phyloP scores from a whole-genome alignment of 2,113 vertebrate species.

The Maccullochella peelii region DNA sequence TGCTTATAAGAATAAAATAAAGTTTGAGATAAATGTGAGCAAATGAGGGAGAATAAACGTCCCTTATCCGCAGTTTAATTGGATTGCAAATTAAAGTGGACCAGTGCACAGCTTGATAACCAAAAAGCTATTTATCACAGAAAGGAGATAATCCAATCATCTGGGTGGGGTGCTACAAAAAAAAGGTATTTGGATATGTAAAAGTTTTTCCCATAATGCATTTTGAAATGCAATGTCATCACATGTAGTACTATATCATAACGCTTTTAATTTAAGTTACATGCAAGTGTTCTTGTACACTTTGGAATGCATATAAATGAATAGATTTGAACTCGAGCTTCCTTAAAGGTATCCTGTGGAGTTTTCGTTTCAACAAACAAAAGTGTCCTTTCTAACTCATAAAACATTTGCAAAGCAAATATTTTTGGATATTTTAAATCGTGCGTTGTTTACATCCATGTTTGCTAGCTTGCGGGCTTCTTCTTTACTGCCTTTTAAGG shows the following conservation, averaged over 20 bases:
- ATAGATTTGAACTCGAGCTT: background rate
- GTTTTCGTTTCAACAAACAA: slow-evolving; percentile 6
- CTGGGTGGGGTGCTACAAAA: background rate
- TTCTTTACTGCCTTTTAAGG: background rate
- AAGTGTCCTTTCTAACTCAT: background rate
- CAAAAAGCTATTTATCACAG: background rate
- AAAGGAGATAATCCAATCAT: background rate
- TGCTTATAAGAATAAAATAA: slow-evolving; percentile 25
- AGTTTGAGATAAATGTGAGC: background rate
- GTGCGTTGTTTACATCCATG: background rate
- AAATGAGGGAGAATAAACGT: background rate
- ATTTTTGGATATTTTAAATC: background rate
- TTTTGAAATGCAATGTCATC: background rate
- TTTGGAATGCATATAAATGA: too few species aligned
- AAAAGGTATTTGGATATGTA: background rate
- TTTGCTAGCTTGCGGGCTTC: background rate
- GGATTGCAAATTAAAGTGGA: slow-evolving; percentile 16
- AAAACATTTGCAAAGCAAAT: background rate
- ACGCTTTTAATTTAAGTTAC: background rate
- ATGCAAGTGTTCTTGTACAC: background rate
- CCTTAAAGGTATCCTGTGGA: slow-evolving; percentile 25
- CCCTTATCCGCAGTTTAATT: slow-evolving; percentile 23
- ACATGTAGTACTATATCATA: background rate
- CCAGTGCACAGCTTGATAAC: slow-evolving; percentile 9
- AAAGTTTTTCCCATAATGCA: background rate